These are phyloP conservation scores for Drosophila robusta DNA, from an alignment of 2,888 invertebrate genomes.

Conservation along the genomic window DNA sequence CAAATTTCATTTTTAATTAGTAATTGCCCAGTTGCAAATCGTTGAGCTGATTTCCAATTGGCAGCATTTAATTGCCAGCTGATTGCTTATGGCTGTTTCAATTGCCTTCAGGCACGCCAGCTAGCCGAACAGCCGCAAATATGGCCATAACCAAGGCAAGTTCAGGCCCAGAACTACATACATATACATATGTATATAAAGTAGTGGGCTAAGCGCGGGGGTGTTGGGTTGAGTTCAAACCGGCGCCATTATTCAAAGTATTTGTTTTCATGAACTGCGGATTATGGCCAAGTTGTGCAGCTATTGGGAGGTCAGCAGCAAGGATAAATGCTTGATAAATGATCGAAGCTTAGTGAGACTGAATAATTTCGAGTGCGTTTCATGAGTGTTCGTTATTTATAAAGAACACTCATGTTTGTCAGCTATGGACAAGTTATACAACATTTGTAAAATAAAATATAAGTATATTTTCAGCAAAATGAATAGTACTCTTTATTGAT, in stretches of 20 bases:
- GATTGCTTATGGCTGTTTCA: conserved; percentile 63
- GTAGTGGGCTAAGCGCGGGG: conserved; percentile 8
- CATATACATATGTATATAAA: not conserved
- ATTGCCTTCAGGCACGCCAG: conserved; percentile 71
- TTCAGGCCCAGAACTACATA: conserved; percentile 6
- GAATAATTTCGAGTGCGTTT: conserved; percentile 10
- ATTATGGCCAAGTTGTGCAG: conserved; percentile 28
- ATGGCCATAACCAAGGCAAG: conserved; percentile 29
- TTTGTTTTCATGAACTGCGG: conserved; percentile 19
- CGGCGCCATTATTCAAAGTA: conserved; percentile 26
- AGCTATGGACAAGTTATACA: not conserved
- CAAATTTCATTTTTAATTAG: conserved; percentile 63
- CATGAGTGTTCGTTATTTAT: conserved; percentile 19
- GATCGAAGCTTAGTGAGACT: conserved; percentile 31
- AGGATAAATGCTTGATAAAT: conserved; percentile 46
- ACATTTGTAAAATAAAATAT: not conserved
- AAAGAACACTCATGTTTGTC: conserved; percentile 4
- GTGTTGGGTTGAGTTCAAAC: conserved; percentile 17
- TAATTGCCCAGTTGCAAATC: conserved; percentile 61
- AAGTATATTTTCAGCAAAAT: not conserved
- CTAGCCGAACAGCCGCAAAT: conserved; percentile 4
- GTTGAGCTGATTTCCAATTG: conserved; percentile 61
- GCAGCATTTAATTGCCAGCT: conserved; percentile 65
- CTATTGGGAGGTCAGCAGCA: conserved; percentile 37
- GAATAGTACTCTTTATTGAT: not conserved